phyloP scores from a whole-genome alignment of 2,888 invertebrate genomes.

The Drosophila affinis region DNA sequence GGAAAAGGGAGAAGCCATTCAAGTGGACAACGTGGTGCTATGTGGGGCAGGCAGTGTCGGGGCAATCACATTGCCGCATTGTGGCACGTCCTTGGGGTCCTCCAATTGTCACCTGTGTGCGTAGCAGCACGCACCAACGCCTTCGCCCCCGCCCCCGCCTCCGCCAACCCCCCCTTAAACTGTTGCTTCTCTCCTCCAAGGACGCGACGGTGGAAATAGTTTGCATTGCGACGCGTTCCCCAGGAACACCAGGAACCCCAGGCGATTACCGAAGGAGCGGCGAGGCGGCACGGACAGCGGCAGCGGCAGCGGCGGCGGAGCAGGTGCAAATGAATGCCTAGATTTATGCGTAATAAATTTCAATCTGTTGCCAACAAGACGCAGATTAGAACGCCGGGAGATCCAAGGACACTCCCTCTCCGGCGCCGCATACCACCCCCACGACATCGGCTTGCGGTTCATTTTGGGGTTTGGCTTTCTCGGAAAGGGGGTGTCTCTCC shows the following conservation, averaged over 20 bases:
- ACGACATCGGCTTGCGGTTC: constrained; percentile 9
- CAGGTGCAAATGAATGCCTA: constrained; percentile 80
- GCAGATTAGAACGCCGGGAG: constrained; percentile 64
- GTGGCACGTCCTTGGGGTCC: constrained; percentile 57
- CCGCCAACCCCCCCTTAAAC: not conserved
- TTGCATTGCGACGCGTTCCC: constrained; percentile 63
- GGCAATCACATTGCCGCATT: constrained; percentile 61
- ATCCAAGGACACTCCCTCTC: constrained; percentile 14
- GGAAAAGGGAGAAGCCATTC: not conserved
- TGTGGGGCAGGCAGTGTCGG: constrained; percentile 5
- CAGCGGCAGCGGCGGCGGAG: not conserved
- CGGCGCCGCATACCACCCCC: not conserved
- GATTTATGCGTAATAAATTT: constrained; percentile 83
- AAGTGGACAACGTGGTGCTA: constrained; percentile 31
- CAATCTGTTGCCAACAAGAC: constrained; percentile 81
- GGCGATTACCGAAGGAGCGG: constrained; percentile 29
- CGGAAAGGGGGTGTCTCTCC: not conserved
- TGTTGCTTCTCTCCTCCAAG: constrained; percentile 29
- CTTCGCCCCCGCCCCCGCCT: not conserved
- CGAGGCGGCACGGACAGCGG: not conserved
- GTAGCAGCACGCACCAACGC: constrained; percentile 57
- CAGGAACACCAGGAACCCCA: not conserved
- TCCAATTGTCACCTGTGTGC: constrained; percentile 69
- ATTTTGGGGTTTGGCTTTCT: constrained; percentile 21
- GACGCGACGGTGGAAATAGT: constrained; percentile 57